A percentile compares a stretch with the other conserved stretches of the same genome.
These are phyloP conservation scores for Pharmacophagus antenor DNA, from an alignment of 2,888 invertebrate genomes.

Conservation along the genomic window DNA sequence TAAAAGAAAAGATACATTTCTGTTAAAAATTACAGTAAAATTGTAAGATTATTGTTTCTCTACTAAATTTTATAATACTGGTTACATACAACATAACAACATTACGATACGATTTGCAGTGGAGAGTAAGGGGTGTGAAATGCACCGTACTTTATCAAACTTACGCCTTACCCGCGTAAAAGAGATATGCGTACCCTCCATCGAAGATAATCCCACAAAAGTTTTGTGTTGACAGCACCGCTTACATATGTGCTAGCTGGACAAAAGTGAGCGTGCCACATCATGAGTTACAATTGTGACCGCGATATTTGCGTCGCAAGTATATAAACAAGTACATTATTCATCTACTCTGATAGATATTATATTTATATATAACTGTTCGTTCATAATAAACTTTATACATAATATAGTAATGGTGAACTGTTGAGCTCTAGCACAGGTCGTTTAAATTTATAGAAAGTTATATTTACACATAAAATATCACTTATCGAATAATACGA, in stretches of 20 bases:
- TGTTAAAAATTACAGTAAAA: too few relatives aligned
- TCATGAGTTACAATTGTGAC: conserved; percentile 7
- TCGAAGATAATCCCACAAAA: conserved; percentile 2
- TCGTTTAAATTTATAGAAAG: too few relatives aligned
- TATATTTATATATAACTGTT: background rate
- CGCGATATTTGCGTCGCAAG: background rate
- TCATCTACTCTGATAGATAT: background rate
- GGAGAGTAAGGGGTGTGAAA: conserved; percentile 10
- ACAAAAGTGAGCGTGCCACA: conserved; percentile 5
- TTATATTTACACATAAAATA: too few relatives aligned
- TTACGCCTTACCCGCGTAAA: conserved; percentile 8
- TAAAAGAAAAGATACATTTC: too few relatives aligned
- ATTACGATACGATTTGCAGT: background rate
- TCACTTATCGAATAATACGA: too few relatives aligned
- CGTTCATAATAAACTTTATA: background rate
- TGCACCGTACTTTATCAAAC: conserved; percentile 15
- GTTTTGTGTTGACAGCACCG: conserved; percentile 11
- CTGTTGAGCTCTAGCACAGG: too few relatives aligned
- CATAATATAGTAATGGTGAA: too few relatives aligned
- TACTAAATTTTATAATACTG: too few relatives aligned
- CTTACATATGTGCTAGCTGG: background rate
- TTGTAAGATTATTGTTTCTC: too few relatives aligned
- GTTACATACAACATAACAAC: too few relatives aligned
- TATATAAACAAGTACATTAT: too few relatives aligned
- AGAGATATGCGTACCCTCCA: conserved; percentile 7